Base-by-base conservation (phyloP, 2,113 vertebrate species). In the Alces alces region DNA sequence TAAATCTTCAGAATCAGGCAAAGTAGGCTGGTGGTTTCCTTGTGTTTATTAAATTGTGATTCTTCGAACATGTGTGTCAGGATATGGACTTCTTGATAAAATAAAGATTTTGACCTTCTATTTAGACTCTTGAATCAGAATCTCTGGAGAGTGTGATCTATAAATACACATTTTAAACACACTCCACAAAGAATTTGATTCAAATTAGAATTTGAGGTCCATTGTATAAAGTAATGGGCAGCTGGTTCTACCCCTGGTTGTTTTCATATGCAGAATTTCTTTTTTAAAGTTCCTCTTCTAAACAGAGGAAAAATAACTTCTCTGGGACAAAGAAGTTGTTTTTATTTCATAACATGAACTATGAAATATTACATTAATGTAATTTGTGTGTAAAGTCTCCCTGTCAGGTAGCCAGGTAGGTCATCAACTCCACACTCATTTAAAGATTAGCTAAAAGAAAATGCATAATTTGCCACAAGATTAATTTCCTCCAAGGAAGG, bases 231-330 rank as follows among this genome's bases (percentile, higher is more conserved):
- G 7, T 61, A 92, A 76, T 82, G 13, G 33, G 33, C 10, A 84
- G 30, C 15, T 78, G 43, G n/a, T 9, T 92, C 25, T 86, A 79
- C 43, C 64, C 12, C 27, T 91, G 43, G 43, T 90, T 92, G 33
- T 54, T 96, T 89, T 89, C 33, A 52, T 50, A 55, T n/a, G n/a
- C 61, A 88, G 89, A 87, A 73, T 50, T 78, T 66, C 78, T 73
- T 57, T 82, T 84, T 27, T 50, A 11, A 80, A 91, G 39, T 92
- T 92, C 6, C 60, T 86, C 30, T 95, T 94, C 28, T 78, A 76
- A 55, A 43, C 73, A 39, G 76, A 80, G 57, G 36, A 95, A 96
- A 97, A 86, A 90, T 78, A 92, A 86, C 23, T 89, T 89, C 36
- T 89, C n/a, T 52, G n/a, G 39, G 50, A 92, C 30, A 89, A 30